Conservation (phyloP, 92 coral and sea anemone species). For the Nematostella vectensis region DNA sequence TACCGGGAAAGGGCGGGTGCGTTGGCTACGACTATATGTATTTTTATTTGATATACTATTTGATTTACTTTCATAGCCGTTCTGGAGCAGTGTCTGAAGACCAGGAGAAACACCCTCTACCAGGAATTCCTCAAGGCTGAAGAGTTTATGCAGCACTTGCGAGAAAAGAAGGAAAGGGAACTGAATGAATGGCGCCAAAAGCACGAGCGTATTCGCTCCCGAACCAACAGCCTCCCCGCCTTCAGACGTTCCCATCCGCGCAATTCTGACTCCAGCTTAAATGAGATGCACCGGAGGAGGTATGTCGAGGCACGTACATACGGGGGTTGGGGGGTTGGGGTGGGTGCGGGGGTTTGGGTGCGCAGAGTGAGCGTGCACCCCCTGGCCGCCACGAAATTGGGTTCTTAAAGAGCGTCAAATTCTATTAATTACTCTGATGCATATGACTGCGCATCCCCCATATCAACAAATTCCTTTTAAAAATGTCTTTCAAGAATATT, state of each 20-base stretch:
- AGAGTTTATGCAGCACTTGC: conserved; percentile 49
- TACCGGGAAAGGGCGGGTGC: no score
- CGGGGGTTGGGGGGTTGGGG: no score
- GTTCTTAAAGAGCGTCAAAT: no score
- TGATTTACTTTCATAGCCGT: conserved; percentile 36
- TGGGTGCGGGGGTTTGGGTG: no score
- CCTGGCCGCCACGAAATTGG: no score
- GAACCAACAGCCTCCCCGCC: not conserved
- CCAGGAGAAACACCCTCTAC: conserved; percentile 41
- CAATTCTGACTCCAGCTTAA: not conserved
- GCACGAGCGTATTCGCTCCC: conserved; percentile 42
- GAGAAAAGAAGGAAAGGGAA: conserved; percentile 50
- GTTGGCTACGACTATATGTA: no score
- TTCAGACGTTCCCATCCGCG: not conserved
- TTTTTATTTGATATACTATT: no score
- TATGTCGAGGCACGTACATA: not conserved
- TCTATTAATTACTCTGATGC: no score
- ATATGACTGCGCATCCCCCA: no score
- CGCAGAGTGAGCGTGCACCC: no score
- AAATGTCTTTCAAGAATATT: no score
- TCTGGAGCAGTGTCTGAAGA: conserved; percentile 34
- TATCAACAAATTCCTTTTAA: no score
- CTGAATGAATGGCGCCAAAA: conserved; percentile 56
- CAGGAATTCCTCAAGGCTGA: conserved; percentile 61
- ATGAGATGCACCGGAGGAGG: not conserved